Evolutionary conservation across 2,888 invertebrate species (phyloP).

Genomic region (Ctena decussata): DNA sequence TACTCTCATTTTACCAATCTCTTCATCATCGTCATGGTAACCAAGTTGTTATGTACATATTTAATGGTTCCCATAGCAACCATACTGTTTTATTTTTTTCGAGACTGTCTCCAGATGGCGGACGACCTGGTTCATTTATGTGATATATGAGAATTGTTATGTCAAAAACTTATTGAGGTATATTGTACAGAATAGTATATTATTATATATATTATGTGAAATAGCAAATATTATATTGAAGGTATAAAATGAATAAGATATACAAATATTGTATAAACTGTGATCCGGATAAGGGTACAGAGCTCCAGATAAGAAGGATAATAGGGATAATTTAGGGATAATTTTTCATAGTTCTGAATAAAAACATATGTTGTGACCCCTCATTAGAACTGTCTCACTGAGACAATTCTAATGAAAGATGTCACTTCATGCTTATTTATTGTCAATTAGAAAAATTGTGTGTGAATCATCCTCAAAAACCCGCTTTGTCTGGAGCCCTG

Average conservation of each 20-base stretch:
- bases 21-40: neutral
- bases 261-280: conserved; percentile 10
- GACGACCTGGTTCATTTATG: conserved; percentile 2
- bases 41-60: conserved; percentile 7
- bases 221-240: neutral
- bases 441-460: no score
- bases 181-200: conserved; percentile 10
- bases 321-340: no score
- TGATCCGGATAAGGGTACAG: no score
- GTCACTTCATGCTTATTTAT: no score
- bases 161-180: conserved; percentile 1
- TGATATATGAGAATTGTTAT: conserved; percentile 11
- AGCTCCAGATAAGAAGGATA: no score
- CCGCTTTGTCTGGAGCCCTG: no score
- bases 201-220: conserved; percentile 12
- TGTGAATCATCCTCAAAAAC: no score
- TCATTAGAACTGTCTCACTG: no score
- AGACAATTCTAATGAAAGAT: no score
- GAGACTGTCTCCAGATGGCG: neutral
- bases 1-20: conserved; percentile 7
- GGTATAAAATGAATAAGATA: conserved; percentile 8
- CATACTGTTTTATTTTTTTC: conserved; percentile 6
- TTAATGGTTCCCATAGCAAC: conserved; percentile 4
- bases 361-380: no score
- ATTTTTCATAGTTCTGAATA: no score